Conservation (phyloP, 2,888 invertebrate species). For the Lissonota sp. region DNA sequence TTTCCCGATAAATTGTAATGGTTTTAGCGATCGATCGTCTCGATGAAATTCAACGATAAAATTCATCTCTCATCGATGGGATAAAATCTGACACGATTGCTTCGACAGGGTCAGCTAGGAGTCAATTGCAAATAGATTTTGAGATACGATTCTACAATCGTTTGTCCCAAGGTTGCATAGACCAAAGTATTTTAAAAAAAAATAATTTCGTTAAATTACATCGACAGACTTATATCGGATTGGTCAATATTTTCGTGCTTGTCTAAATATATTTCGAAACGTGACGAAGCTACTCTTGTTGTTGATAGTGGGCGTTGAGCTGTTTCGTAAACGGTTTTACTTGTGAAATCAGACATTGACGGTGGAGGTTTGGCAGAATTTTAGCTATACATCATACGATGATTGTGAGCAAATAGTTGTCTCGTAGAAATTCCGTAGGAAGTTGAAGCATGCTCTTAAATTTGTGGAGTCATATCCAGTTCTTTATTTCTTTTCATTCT, state of each 20-base stretch:
- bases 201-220: too few species aligned
- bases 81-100: conserved; percentile 6
- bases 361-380: background rate
- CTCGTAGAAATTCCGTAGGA: too few species aligned
- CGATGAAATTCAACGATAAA: conserved; percentile 38
- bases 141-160: conserved; percentile 31
- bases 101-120: conserved; percentile 11
- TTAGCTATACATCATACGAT: background rate
- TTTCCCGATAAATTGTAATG: conserved; percentile 46
- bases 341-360: conserved; percentile 10
- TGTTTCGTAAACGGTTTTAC: conserved; percentile 34
- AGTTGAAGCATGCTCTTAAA: too few species aligned
- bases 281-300: background rate
- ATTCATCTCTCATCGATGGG: conserved; percentile 19
- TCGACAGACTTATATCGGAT: background rate
- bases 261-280: background rate
- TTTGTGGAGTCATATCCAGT: too few species aligned
- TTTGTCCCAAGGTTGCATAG: conserved; percentile 22
- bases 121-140: conserved; percentile 5
- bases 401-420: background rate
- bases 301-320: conserved; percentile 38
- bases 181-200: conserved; percentile 1
- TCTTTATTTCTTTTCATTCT: too few species aligned
- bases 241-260: background rate
- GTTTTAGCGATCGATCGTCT: conserved; percentile 25